Evolutionary conservation across 2,113 vertebrate species (phyloP), one percentile per base, ranked within the genome.

Genomic region (Thinocorus orbignyianus): DNA sequence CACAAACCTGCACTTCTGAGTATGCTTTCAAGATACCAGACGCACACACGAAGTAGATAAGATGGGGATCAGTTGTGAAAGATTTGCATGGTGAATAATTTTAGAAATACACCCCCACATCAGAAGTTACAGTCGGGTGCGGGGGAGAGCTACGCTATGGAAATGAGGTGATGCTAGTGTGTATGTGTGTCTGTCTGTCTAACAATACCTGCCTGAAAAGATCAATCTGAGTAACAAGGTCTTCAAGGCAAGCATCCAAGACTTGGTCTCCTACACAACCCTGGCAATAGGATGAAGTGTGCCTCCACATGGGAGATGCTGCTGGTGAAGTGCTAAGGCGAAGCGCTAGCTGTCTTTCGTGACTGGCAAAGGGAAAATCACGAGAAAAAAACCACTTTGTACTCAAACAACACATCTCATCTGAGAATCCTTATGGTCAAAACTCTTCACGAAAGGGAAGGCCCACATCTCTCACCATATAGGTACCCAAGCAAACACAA

Each of bases 71-170:
- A 11, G 88, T 62, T 79, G 94, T 90, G 77, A 55, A 73, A 70
- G 35, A n/a, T 6, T 66, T 48, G 55, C 37, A 17, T 70, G 1
- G 0, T 15, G 90, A 35, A 35, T 93, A 92, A 95, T 97, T 95
- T 97, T 94, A 92, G 96, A 86, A 92, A 31, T 54, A 91, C 93
- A 62, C 88, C 92, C 95, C 93, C 93, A 89, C 39, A 46, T 26
- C 80, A 64, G 81, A 30, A 1, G 60, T 73, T n/a, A 7, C 1
- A 51, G 68, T 62, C 58, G 6, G 20, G 80, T 1, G 81, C 44
- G 85, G 94, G 95, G 92, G 93, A 96, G 96, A 96, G 80, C 83
- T 19, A 24, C 6, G 3, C 95, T 89, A 64, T 81, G 90, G 83
- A 41, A 33, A 54, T 41, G 92, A 95, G 90, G 90, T 79, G 85